These are phyloP conservation scores for Novumbra hubbsi DNA, from an alignment of 2,797 vertebrate genomes.

Conservation along the genomic window DNA sequence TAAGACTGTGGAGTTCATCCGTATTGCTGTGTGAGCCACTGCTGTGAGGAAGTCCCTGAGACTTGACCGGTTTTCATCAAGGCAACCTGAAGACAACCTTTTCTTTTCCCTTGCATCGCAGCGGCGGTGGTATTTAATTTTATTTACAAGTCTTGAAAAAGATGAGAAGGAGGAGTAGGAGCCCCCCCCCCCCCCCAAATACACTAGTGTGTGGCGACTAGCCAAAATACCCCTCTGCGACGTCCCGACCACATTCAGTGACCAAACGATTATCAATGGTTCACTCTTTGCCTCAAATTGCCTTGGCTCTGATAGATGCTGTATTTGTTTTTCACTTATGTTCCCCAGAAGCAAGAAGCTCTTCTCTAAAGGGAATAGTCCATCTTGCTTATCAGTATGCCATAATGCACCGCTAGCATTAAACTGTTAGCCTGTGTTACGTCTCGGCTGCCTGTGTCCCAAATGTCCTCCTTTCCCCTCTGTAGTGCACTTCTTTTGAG, in stretches of 20 bases:
- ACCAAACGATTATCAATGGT: background rate
- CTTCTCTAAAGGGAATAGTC: background rate
- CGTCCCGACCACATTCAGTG: background rate
- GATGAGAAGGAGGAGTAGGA: background rate
- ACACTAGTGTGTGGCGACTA: background rate
- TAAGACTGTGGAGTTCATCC: background rate
- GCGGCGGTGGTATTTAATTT: background rate
- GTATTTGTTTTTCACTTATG: background rate
- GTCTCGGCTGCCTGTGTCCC: background rate
- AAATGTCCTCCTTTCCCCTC: background rate
- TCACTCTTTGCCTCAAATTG: background rate
- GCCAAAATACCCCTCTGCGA: background rate
- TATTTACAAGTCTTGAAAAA: background rate
- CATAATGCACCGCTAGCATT: background rate
- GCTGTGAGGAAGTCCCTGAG: background rate
- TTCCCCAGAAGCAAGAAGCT: background rate
- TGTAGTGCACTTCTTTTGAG: too few relatives aligned
- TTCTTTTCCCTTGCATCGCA: background rate
- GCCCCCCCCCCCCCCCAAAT: too few relatives aligned
- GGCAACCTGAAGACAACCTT: background rate
- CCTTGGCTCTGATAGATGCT: background rate
- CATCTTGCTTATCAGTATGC: background rate
- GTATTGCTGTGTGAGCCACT: background rate
- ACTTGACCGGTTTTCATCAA: background rate
- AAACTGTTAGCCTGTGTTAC: background rate